Base-by-base conservation (phyloP, 2,113 vertebrate species). In the Phrynocephalus versicolor region DNA sequence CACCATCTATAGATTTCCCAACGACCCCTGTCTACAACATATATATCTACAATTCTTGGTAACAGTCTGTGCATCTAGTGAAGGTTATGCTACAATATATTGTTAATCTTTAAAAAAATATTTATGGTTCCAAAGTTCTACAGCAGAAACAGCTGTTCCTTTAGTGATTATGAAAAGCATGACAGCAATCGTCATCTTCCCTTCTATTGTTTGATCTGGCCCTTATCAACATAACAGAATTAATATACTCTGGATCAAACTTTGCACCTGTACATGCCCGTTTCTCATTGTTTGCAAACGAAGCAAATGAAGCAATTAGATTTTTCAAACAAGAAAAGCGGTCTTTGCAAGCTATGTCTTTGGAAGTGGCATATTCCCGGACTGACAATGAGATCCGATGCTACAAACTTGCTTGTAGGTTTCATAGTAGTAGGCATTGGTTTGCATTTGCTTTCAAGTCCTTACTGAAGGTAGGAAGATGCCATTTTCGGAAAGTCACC, bases 231-330 rank as follows among this genome's bases (percentile, higher is more conserved):
- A 77, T 45, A 67, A 21, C 27, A 78, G 35, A 65, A 35, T 60
- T 27, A 58, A 39, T 70, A 78, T 58, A 70, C 2, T 3, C 75
- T 77, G 55, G 65, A 79, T 79, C 51, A 58, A 60, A 85, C 75
- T 85, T 85, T 85, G 75, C 12, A 69, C 83, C 27, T 9, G 7
- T 79, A 60, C 65, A 41, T 75, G 2, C 83, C 75, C 33, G 41
- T 71, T 57, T 21, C 30, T 35, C n/a, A 25, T 16, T 70, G 1
- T 37, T 27, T 69, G 51, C 64, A 74, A 85, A 21, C 35, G 37
- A 41, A 71, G 83, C 64, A 74, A 85, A 21, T 27, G 37, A 41
- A 71, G 83, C 23, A 69, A 25, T 25, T 23, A 7, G 25, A 16
- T 75, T 27, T 74, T 74, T 51, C 13, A 27, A 69, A 19, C 62